Percentiles rank a stretch among this genome's conserved stretches.
phyloP scores from a whole-genome alignment of 2,888 invertebrate species.

The Automeris io region DNA sequence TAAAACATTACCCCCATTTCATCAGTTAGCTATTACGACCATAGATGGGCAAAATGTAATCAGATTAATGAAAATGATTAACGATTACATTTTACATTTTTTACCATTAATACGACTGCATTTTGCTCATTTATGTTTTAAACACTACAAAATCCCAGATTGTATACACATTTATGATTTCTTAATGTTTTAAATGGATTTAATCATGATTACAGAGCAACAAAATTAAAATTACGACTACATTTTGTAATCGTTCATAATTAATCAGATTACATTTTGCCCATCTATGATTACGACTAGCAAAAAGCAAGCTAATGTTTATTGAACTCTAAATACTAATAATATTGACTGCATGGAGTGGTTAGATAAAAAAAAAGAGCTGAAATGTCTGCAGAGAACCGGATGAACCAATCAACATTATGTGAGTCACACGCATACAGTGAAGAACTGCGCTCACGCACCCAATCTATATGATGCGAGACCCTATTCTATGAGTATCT shows the following conservation, averaged over 20 bases:
- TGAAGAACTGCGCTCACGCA: conserved; percentile 36
- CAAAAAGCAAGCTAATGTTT: neutral
- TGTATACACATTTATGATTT: no score
- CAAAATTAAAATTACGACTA: no score
- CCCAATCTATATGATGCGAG: conserved; percentile 34
- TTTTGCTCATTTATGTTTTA: no score
- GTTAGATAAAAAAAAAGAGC: conserved; percentile 30
- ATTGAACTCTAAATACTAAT: neutral
- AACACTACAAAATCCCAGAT: no score
- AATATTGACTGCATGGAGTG: neutral
- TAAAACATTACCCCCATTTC: neutral
- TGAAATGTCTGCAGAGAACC: conserved; percentile 58
- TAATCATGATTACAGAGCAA: no score
- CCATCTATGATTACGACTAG: neutral
- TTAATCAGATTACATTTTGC: no score
- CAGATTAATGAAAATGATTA: no score
- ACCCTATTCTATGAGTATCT: conserved; percentile 31
- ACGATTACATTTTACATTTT: no score
- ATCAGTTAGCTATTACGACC: neutral
- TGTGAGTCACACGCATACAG: conserved; percentile 57
- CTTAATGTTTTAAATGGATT: no score
- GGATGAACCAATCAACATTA: conserved; percentile 67
- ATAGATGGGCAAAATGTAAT: no score
- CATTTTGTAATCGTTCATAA: no score
- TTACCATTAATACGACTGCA: no score